Percentiles rank a stretch among this genome's conserved stretches.
Conservation (phyloP, 1,140 invertebrate genomes). For the Leptinotarsa lineolata region DNA sequence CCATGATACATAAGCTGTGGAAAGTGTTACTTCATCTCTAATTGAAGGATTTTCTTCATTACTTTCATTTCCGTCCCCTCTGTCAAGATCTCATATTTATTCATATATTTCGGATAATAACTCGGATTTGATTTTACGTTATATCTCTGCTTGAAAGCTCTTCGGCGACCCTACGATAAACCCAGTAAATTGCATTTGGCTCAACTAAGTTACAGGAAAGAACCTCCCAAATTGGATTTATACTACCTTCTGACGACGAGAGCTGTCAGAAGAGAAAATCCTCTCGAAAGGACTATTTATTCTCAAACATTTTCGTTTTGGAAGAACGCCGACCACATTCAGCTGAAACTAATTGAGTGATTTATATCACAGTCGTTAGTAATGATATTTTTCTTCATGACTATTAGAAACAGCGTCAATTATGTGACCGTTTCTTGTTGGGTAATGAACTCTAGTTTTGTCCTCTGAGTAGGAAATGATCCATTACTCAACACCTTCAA, state of each 20-base stretch:
- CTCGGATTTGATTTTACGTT: conserved; percentile 1
- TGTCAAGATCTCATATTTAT: conserved; percentile 4
- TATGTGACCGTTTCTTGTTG: too few species aligned
- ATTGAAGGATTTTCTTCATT: background rate
- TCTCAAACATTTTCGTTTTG: background rate
- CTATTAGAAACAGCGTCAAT: too few species aligned
- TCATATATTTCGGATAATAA: conserved; percentile 8
- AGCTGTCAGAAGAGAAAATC: conserved; percentile 11
- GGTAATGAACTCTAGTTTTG: too few species aligned
- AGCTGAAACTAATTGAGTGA: too few species aligned
- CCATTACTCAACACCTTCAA: too few species aligned
- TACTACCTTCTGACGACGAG: conserved; percentile 14
- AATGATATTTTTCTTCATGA: too few species aligned
- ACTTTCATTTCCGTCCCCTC: background rate
- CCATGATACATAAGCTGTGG: background rate
- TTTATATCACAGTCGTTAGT: too few species aligned
- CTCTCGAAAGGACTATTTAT: conserved; percentile 2
- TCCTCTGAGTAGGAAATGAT: too few species aligned
- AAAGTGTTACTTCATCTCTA: background rate
- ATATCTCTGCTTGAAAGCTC: background rate
- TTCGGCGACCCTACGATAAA: conserved; percentile 6
- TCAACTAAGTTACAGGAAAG: conserved; percentile 13
- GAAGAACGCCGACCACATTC: too few species aligned
- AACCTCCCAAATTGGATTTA: conserved; percentile 21
- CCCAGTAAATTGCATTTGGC: conserved; percentile 19